These are phyloP conservation scores for Typhlichthys subterraneus DNA, from an alignment of 2,797 vertebrate genomes.

Conservation along the genomic window DNA sequence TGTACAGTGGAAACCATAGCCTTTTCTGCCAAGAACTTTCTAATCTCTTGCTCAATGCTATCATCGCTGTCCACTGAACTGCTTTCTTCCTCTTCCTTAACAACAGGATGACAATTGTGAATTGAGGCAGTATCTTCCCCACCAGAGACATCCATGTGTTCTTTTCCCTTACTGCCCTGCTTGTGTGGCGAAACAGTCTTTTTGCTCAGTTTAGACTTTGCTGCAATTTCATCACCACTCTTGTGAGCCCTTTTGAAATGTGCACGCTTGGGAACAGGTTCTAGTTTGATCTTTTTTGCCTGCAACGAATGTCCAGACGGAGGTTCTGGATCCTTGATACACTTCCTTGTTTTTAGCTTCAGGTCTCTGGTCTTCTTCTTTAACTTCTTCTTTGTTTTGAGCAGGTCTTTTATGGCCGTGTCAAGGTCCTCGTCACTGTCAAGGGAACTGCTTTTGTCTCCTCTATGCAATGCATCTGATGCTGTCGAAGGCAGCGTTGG, in stretches of 20 bases:
- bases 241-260: conserved; percentile 63
- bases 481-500: conserved; percentile 19
- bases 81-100: conserved; percentile 77
- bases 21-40: conserved; percentile 90
- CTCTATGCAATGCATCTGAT: conserved; percentile 62
- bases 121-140: conserved; percentile 7
- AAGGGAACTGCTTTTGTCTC: conserved; percentile 93
- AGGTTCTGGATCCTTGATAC: conserved; percentile 68
- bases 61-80: conserved; percentile 93
- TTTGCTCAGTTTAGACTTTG: conserved; percentile 47
- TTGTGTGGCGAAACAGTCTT: conserved; percentile 32
- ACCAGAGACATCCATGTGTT: conserved; percentile 23
- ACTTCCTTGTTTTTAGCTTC: conserved; percentile 77
- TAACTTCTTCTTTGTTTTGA: conserved; percentile 89
- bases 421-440: conserved; percentile 97
- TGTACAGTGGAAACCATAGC: conserved; percentile 80
- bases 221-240: conserved; percentile 31
- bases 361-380: conserved; percentile 84
- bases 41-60: conserved; percentile 94
- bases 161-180: conserved; percentile 37
- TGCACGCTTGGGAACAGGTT: conserved; percentile 41
- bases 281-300: conserved; percentile 64
- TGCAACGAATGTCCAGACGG: conserved; percentile 49
- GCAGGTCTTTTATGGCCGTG: conserved; percentile 90
- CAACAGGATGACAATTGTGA: conserved; percentile 3